Percentiles rank a stretch among this genome's conserved stretches.
These are phyloP conservation scores for Dromiciops gliroides DNA, from an alignment of 2,113 vertebrate genomes.

Conservation along the genomic window DNA sequence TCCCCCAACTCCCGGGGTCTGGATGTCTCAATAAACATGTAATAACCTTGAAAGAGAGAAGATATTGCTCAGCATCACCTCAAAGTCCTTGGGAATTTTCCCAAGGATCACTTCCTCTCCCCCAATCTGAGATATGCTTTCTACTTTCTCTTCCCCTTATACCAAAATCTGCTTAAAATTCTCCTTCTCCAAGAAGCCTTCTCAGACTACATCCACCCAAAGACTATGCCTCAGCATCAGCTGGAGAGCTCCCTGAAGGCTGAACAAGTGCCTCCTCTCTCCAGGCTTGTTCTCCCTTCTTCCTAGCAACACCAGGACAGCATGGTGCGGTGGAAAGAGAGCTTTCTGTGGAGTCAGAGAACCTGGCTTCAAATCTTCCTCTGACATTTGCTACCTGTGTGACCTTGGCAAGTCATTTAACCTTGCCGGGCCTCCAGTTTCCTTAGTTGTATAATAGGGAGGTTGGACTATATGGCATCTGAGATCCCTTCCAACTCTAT, in stretches of 20 bases:
- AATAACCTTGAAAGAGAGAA: constrained; percentile 88
- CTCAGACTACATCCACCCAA: neutral
- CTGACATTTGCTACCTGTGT: neutral
- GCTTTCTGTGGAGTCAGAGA: neutral
- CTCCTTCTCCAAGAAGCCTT: neutral
- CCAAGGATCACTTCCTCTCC: neutral
- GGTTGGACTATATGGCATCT: neutral
- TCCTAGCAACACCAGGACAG: neutral
- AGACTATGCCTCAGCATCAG: neutral
- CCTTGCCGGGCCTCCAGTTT: neutral
- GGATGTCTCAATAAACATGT: constrained; percentile 99
- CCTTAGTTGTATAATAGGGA: neutral
- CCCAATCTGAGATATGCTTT: neutral
- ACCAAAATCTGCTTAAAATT: neutral
- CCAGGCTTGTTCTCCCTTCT: neutral
- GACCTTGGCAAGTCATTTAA: neutral
- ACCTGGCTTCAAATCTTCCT: neutral
- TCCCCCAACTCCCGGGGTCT: constrained; percentile 91
- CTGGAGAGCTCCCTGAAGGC: neutral
- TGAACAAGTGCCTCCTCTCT: neutral
- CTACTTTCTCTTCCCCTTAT: neutral
- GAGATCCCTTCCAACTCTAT: neutral
- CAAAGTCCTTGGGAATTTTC: neutral
- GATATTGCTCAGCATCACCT: neutral
- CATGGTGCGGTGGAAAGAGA: neutral